Evolutionary conservation across 2,797 vertebrate genomes (phyloP).

Genomic region (Meda fulgida): DNA sequence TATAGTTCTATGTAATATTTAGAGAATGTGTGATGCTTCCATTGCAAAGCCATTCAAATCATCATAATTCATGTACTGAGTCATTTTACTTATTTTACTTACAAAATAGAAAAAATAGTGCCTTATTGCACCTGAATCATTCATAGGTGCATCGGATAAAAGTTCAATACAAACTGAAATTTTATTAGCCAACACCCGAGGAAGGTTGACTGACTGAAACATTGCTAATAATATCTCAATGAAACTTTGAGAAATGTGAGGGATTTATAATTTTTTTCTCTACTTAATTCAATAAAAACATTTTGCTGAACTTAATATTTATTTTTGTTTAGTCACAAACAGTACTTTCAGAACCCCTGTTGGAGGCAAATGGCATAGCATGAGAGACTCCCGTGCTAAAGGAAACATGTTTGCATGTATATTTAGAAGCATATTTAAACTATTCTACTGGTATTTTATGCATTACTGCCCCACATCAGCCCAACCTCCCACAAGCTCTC

Average conservation of each 20-base stretch:
- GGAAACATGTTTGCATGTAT: background rate
- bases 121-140: background rate
- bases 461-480: conserved; percentile 17
- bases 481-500: conserved; percentile 21
- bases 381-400: background rate
- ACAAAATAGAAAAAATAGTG: background rate
- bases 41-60: background rate
- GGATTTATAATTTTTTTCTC: background rate
- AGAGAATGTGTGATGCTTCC: background rate
- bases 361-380: background rate
- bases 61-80: background rate
- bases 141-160: background rate
- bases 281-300: background rate
- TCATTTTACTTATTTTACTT: background rate
- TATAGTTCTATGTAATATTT: background rate
- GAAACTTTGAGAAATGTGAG: background rate
- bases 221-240: background rate
- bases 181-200: background rate
- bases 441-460: conserved; percentile 1
- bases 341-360: background rate
- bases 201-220: background rate
- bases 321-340: background rate
- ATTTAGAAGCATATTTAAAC: conserved; percentile 34
- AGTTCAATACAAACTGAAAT: background rate
- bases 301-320: background rate